Percentiles rank a stretch among this genome's conserved stretches.
Conservation (phyloP, 2,888 invertebrate species). For the Bombyx huttoni region DNA sequence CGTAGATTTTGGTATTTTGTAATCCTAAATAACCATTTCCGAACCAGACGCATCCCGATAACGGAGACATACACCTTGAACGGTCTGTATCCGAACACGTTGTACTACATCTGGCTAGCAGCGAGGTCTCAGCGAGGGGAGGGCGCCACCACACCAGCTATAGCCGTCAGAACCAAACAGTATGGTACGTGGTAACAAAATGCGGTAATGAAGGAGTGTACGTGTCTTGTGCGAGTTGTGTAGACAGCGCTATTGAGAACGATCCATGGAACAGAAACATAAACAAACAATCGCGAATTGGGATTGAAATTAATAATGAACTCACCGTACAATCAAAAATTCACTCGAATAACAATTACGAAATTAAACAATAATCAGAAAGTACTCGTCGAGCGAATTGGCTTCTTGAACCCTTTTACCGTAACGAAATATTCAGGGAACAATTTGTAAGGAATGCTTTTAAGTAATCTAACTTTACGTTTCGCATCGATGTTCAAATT, state of each 20-base stretch:
- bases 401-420: background rate
- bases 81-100: constrained; percentile 94
- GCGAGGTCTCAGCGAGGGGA: constrained; percentile 94
- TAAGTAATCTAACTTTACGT: constrained; percentile 5
- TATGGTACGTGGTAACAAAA: constrained; percentile 85
- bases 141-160: constrained; percentile 94
- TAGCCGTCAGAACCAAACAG: constrained; percentile 95
- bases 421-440: constrained; percentile 6
- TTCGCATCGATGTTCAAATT: background rate
- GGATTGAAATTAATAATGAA: too few relatives aligned
- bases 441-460: constrained; percentile 15
- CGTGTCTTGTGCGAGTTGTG: constrained; percentile 5
- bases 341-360: background rate
- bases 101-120: constrained; percentile 97
- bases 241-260: constrained; percentile 7
- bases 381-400: background rate
- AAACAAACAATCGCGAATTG: too few relatives aligned
- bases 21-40: background rate
- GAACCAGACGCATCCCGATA: constrained; percentile 79
- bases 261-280: constrained; percentile 2
- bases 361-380: background rate
- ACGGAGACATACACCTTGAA: constrained; percentile 89
- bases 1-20: too few relatives aligned
- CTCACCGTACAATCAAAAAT: background rate
- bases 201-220: background rate